phyloP scores from a whole-genome alignment of 2,888 invertebrate genomes.

The Perdita meconis region DNA sequence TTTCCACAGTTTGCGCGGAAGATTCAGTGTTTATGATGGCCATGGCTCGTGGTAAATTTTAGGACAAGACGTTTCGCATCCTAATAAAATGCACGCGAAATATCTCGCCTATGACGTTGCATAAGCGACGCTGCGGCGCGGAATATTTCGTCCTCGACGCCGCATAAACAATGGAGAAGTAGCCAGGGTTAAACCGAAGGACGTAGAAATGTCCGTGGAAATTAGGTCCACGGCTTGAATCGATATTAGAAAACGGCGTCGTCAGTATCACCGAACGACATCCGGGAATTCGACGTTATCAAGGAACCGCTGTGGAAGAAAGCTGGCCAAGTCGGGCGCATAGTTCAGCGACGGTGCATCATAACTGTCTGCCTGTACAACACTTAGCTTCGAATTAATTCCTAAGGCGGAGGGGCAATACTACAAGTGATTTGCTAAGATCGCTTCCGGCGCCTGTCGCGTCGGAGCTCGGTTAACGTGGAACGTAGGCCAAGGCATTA shows the following conservation, averaged over 20 bases:
- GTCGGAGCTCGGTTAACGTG: constrained; percentile 3
- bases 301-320: constrained; percentile 17
- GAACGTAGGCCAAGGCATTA: constrained; percentile 37
- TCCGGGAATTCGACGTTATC: constrained; percentile 34
- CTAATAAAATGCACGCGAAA: no score
- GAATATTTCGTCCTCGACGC: no score
- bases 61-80: no score
- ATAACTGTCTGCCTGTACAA: constrained; percentile 39
- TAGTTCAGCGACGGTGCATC: constrained; percentile 26
- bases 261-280: constrained; percentile 8
- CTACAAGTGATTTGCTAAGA: constrained; percentile 42
- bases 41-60: no score
- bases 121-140: no score
- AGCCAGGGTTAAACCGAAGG: no score
- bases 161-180: no score
- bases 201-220: no score
- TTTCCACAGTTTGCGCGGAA: no score
- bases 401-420: constrained; percentile 15
- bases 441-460: constrained; percentile 19
- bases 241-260: not conserved
- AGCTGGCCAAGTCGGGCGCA: constrained; percentile 23
- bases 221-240: no score
- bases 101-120: no score
- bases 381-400: constrained; percentile 45
- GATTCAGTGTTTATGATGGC: no score